Evolutionary conservation across 2,797 vertebrate species (phyloP).

Genomic region (Synanceia verrucosa): DNA sequence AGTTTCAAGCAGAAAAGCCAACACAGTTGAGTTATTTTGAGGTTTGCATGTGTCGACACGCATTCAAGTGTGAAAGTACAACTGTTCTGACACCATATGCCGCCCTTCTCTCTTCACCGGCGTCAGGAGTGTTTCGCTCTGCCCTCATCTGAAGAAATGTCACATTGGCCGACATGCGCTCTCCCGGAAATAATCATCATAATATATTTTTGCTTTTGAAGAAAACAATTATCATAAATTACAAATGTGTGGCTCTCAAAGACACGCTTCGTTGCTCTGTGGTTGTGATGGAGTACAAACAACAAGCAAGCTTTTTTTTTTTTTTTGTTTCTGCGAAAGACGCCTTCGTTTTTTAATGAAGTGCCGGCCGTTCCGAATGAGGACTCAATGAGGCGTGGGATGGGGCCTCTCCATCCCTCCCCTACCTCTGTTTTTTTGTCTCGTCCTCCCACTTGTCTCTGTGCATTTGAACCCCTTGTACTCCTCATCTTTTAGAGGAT

Average conservation of each 20-base stretch:
- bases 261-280: slow-evolving; percentile 42
- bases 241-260: slow-evolving; percentile 38
- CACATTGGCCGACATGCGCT: not conserved
- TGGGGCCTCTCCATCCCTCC: slow-evolving; percentile 59
- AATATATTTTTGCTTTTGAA: slow-evolving; percentile 61
- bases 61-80: slow-evolving; percentile 40
- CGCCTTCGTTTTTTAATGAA: slow-evolving; percentile 71
- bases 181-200: slow-evolving; percentile 56
- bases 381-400: slow-evolving; percentile 74
- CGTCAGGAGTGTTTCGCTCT: slow-evolving; percentile 12
- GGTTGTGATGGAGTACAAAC: slow-evolving; percentile 65
- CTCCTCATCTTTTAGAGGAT: slow-evolving; percentile 65
- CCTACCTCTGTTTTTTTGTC: slow-evolving; percentile 34
- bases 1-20: not conserved
- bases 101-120: slow-evolving; percentile 9
- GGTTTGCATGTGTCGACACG: not conserved
- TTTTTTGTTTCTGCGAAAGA: slow-evolving; percentile 39
- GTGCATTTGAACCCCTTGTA: slow-evolving; percentile 55
- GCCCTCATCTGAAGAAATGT: slow-evolving; percentile 49
- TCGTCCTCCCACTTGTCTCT: slow-evolving; percentile 39
- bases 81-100: slow-evolving; percentile 39
- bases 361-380: slow-evolving; percentile 56
- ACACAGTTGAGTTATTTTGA: not conserved
- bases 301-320: slow-evolving; percentile 30
- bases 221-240: slow-evolving; percentile 75